Base-by-base conservation (phyloP, 2,888 invertebrate species). In the Melinaea marsaeus region DNA sequence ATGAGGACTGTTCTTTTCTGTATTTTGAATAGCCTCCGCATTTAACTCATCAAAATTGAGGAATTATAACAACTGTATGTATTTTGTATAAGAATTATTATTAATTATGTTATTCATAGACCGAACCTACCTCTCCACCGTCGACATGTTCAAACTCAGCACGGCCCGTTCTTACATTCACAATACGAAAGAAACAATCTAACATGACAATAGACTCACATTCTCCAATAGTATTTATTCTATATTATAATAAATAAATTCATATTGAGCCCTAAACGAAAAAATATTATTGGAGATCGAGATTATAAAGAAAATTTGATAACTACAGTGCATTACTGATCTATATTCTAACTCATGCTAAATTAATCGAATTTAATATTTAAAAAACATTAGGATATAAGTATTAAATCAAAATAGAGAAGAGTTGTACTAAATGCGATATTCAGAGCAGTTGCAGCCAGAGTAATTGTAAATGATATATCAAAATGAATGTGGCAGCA, bases 141-240 rank as follows among this genome's bases (percentile, higher is more conserved):
- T 79, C 74, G 90, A 82, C 82, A 85, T 72, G 81, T 84, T 84
- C 22, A 84, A 83, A 83, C 80, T 86, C 88, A 78, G 83, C 84
- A 81, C 79, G 81, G 82, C 84, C 85, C 85, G 84, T 81, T 86
- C 83, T 73, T 80, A 88, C 86, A 85, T 83, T 86, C 79, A 88
- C 83, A 86, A 85, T 81, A 84, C 88, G 86, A 88, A 90, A 90
- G 88, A 86, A 85, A 89, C 90, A 90, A 88, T 90, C 89, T 90
- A 90, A 88, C 90, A 90, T 90, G 90, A 90, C 90, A 88, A 88
- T 90, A 90, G 90, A 90, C 81, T 82, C 74, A 75, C 79, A 78
- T 74, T 80, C 88, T 89, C 90, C 90, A 90, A 89, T 88, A 88
- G 77, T 88, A 88, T 88, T 88, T 78, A 83, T 82, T 79, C 64